These are phyloP conservation scores for Antechinus flavipes DNA, from an alignment of 2,113 vertebrate genomes.

Conservation along the genomic window DNA sequence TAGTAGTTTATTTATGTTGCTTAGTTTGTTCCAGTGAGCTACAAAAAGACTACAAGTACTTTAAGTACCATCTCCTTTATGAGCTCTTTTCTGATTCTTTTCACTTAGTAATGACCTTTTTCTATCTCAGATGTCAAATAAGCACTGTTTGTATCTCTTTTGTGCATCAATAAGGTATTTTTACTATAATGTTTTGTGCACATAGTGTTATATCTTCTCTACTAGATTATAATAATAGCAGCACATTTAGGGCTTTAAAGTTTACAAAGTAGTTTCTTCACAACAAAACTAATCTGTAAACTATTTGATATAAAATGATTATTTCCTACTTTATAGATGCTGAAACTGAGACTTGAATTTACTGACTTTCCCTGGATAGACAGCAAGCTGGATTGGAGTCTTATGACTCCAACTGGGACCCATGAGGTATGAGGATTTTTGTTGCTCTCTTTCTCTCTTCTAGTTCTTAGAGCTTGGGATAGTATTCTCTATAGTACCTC, in stretches of 20 bases:
- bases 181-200: too few species aligned
- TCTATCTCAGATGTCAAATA: not conserved
- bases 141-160: not conserved
- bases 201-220: not conserved
- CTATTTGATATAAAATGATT: not conserved
- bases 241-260: not conserved
- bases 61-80: not conserved
- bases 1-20: not conserved
- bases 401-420: not conserved
- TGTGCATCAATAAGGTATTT: not conserved
- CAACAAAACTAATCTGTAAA: not conserved
- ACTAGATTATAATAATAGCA: not conserved
- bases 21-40: not conserved
- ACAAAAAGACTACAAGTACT: not conserved
- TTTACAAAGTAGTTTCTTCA: not conserved
- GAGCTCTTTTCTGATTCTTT: not conserved
- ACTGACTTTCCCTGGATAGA: not conserved
- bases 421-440: not conserved
- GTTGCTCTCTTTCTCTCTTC: not conserved
- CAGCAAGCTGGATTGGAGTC: not conserved
- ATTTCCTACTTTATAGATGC: not conserved
- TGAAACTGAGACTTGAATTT: not conserved
- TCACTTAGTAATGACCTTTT: not conserved
- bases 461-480: not conserved
- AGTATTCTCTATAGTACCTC: not conserved